These are phyloP conservation scores for Ricordea florida DNA, from an alignment of 92 coral and sea anemone genomes.

Conservation along the genomic window DNA sequence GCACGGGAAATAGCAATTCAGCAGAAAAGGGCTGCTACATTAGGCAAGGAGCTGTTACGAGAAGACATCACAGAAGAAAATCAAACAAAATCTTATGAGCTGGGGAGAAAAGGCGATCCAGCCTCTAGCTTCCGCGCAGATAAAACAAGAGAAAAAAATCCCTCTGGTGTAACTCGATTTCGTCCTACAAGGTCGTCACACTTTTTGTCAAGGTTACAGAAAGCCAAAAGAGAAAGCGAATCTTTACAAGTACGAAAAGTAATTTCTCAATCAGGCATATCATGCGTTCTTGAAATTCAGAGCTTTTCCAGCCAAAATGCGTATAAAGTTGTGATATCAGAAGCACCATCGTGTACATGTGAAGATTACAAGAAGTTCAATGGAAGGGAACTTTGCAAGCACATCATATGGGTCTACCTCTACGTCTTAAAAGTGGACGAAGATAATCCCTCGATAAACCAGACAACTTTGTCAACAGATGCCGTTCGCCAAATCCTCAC, in stretches of 20 bases:
- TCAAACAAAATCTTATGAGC: background rate
- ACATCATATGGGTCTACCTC: background rate
- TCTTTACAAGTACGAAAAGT: background rate
- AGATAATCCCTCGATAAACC: background rate
- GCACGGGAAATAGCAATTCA: background rate
- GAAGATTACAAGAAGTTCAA: slow-evolving; percentile 1
- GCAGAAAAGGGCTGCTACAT: background rate
- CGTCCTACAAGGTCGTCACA: background rate
- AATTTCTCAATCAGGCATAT: background rate
- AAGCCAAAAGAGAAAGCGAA: background rate
- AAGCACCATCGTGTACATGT: slow-evolving; percentile 3
- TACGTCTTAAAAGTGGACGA: slow-evolving; percentile 1
- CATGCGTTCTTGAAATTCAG: slow-evolving; percentile 5
- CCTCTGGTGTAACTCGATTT: slow-evolving; percentile 1
- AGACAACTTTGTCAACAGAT: slow-evolving; percentile 4
- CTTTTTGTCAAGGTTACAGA: background rate
- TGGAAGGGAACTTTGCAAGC: background rate
- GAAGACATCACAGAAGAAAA: background rate
- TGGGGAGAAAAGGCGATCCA: background rate
- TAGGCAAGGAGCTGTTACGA: background rate
- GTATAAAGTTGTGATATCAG: background rate
- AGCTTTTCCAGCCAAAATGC: background rate
- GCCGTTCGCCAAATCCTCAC: background rate
- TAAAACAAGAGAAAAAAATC: background rate
- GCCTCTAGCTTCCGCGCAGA: background rate